phyloP scores from a whole-genome alignment of 2,888 invertebrate species.

The Drosophila robusta region DNA sequence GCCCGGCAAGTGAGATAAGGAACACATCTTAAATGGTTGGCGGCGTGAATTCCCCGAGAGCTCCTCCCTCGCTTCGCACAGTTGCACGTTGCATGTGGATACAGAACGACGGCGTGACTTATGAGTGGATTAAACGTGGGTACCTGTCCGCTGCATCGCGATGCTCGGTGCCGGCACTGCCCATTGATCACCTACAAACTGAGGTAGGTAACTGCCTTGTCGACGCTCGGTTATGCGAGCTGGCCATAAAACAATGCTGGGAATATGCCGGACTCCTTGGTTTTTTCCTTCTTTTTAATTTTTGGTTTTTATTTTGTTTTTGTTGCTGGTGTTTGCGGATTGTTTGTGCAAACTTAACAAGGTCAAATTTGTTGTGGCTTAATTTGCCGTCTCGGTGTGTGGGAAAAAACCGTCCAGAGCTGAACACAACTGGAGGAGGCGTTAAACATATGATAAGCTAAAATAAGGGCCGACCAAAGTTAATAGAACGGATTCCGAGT shows the following conservation, averaged over 20 bases:
- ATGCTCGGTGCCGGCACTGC: conserved; percentile 25
- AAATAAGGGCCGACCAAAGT: conserved; percentile 14
- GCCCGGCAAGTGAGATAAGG: not conserved
- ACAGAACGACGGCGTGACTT: conserved; percentile 66
- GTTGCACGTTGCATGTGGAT: conserved; percentile 16
- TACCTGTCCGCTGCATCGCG: conserved; percentile 38
- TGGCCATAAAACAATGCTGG: conserved; percentile 53
- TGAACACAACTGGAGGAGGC: conserved; percentile 38
- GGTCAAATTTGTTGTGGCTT: conserved; percentile 74
- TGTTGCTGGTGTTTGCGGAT: conserved; percentile 34
- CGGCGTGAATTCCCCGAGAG: conserved; percentile 3
- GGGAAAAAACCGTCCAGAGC: conserved; percentile 57
- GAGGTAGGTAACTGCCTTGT: conserved; percentile 59
- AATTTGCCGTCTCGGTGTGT: conserved; percentile 59
- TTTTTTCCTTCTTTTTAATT: conserved; percentile 1
- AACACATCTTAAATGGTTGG: not conserved
- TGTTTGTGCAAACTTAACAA: conserved; percentile 62
- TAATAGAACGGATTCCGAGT: conserved; percentile 26
- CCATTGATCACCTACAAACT: conserved; percentile 46
- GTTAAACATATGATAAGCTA: conserved; percentile 37
- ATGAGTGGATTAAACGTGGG: conserved; percentile 63
- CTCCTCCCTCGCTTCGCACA: conserved; percentile 22
- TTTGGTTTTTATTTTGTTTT: not conserved
- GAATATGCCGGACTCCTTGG: conserved; percentile 44
- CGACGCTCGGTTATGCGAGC: conserved; percentile 51